A percentile compares a stretch with the other conserved stretches of the same genome.
Conservation (phyloP, 1,140 invertebrate species). For the Caenorhabditis elegans region DNA sequence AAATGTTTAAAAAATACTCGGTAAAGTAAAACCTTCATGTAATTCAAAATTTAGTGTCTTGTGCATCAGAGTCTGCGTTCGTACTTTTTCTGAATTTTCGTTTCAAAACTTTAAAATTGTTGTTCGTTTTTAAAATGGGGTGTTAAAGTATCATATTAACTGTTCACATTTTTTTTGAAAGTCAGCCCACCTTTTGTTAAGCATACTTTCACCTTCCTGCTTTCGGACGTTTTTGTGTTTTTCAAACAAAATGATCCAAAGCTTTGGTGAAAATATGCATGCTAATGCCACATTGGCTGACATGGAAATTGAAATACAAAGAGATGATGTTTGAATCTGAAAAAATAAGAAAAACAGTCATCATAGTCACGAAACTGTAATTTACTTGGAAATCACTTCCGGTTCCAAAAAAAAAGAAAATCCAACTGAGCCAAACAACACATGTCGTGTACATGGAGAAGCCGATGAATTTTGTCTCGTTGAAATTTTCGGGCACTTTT, state of each 20-base stretch:
- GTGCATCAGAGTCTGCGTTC: neutral
- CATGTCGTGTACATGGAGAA: slow-evolving; percentile 80
- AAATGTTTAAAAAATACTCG: too few relatives aligned
- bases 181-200: slow-evolving; percentile 51
- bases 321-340: slow-evolving; percentile 71
- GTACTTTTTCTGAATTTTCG: neutral
- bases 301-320: slow-evolving; percentile 71
- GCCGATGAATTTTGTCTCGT: slow-evolving; percentile 75
- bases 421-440: slow-evolving; percentile 78
- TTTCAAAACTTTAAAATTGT: slow-evolving; percentile 6
- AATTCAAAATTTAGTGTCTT: slow-evolving; percentile 13
- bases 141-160: too few relatives aligned
- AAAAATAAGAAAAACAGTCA: neutral
- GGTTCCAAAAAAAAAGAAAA: slow-evolving; percentile 75
- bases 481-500: slow-evolving; percentile 76
- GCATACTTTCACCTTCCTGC: slow-evolving; percentile 58
- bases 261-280: slow-evolving; percentile 73
- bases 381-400: slow-evolving; percentile 70
- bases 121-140: too few relatives aligned
- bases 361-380: neutral
- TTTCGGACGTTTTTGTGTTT: slow-evolving; percentile 74
- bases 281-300: slow-evolving; percentile 70
- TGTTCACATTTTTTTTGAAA: too few relatives aligned
- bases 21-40: too few relatives aligned
- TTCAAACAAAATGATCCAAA: slow-evolving; percentile 74